Percentiles rank a stretch among this genome's conserved stretches.
phyloP scores from a whole-genome alignment of 1,140 invertebrate genomes.

The Laupala kohalensis region DNA sequence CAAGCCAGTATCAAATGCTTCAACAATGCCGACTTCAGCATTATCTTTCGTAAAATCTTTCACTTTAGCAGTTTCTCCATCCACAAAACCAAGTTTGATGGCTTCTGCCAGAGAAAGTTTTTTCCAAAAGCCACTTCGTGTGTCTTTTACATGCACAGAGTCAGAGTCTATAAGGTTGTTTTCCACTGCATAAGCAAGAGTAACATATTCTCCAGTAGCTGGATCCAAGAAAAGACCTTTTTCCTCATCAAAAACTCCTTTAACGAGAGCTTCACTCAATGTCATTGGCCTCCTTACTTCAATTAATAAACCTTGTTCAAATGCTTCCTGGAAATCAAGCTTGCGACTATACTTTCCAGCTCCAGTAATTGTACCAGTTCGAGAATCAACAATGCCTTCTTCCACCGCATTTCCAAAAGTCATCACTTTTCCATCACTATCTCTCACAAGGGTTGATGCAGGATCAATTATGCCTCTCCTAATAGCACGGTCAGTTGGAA shows the following conservation, averaged over 20 bases:
- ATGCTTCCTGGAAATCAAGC: conserved; percentile 74
- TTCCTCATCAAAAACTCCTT: conserved; percentile 64
- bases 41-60: conserved; percentile 49
- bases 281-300: conserved; percentile 69
- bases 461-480: conserved; percentile 67
- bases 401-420: conserved; percentile 72
- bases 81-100: conserved; percentile 55
- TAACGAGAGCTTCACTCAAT: conserved; percentile 68
- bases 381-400: conserved; percentile 61
- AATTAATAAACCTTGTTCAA: conserved; percentile 67
- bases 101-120: conserved; percentile 63
- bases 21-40: conserved; percentile 53
- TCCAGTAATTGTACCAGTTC: conserved; percentile 48
- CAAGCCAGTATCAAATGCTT: conserved; percentile 68
- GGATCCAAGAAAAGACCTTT: conserved; percentile 56
- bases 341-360: conserved; percentile 42
- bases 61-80: conserved; percentile 57
- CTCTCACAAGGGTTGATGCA: conserved; percentile 59
- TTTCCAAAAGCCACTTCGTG: conserved; percentile 54
- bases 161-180: conserved; percentile 62
- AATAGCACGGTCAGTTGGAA: conserved; percentile 62
- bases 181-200: conserved; percentile 57
- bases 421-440: conserved; percentile 50
- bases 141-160: conserved; percentile 73
- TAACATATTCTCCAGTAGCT: conserved; percentile 56